These are phyloP conservation scores for Halisarca cf. caerulea DNA, from an alignment of 37 sponge, comb jelly and placozoan species.

Conservation along the genomic window DNA sequence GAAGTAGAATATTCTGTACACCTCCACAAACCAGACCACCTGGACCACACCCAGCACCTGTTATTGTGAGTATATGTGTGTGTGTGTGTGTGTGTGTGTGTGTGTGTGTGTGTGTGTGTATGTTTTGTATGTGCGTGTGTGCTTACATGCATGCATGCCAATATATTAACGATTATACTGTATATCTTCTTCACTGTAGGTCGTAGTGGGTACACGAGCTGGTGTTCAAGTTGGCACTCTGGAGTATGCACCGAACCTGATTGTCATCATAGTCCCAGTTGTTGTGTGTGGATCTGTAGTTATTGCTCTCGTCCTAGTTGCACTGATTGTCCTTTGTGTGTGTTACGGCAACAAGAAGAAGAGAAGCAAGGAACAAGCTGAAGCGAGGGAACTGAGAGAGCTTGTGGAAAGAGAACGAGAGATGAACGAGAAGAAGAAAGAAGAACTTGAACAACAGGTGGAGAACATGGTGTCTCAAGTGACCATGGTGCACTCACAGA, in stretches of 20 bases:
- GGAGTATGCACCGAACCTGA: neutral
- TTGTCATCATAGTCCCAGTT: slow-evolving; percentile 22
- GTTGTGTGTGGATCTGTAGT: neutral
- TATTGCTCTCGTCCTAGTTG: neutral
- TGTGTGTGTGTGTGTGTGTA: too few species aligned
- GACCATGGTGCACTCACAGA: too few species aligned
- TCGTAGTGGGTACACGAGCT: neutral
- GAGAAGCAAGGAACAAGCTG: too few species aligned
- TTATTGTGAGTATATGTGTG: neutral
- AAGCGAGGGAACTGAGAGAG: too few species aligned
- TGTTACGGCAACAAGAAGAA: neutral
- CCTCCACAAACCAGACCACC: neutral
- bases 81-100: too few species aligned
- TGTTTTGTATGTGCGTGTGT: too few species aligned
- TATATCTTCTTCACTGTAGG: neutral
- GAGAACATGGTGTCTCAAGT: too few species aligned
- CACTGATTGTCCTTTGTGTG: neutral
- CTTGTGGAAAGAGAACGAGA: too few species aligned
- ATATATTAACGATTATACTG: too few species aligned
- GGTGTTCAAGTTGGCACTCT: neutral
- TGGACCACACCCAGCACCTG: neutral
- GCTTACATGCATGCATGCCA: too few species aligned
- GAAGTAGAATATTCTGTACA: neutral
- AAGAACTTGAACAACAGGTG: too few species aligned
- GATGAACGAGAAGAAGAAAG: too few species aligned